phyloP scores from a whole-genome alignment of 1,140 invertebrate species.

The Zaprionus nigranus region DNA sequence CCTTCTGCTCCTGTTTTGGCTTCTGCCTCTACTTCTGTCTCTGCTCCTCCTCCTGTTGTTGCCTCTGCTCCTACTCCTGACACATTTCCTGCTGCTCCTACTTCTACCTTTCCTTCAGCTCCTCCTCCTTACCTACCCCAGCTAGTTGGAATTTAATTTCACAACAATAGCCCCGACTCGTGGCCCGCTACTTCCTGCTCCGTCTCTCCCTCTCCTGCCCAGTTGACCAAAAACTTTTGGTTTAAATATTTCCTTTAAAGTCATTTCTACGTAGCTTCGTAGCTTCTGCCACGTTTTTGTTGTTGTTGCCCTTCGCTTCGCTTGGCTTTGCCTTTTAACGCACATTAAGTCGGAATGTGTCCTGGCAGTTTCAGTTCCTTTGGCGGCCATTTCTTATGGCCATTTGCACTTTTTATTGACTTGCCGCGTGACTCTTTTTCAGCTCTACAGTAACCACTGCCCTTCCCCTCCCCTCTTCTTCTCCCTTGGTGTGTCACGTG shows the following conservation, averaged over 20 bases:
- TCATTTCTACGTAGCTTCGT: conserved; percentile 1
- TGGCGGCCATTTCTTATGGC: conserved; percentile 50
- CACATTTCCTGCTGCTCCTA: conserved; percentile 13
- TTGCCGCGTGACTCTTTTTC: conserved; percentile 43
- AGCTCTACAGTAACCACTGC: background rate
- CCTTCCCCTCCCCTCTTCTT: too few relatives aligned
- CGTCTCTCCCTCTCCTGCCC: background rate
- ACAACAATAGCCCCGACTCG: conserved; percentile 38
- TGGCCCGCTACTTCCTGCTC: background rate
- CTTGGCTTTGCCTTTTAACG: conserved; percentile 49
- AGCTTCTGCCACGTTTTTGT: conserved; percentile 5
- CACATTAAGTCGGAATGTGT: conserved; percentile 54
- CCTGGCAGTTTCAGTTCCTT: conserved; percentile 48
- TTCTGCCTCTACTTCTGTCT: background rate
- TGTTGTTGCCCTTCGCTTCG: conserved; percentile 2
- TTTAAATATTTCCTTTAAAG: conserved; percentile 52
- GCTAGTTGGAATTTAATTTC: conserved; percentile 58
- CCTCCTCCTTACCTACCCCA: conserved; percentile 8
- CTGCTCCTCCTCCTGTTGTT: background rate
- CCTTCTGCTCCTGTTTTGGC: background rate
- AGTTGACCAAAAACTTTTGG: conserved; percentile 41
- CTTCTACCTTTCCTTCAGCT: background rate
- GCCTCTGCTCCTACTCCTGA: conserved; percentile 8
- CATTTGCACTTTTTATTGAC: conserved; percentile 54
- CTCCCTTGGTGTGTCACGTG: conserved; percentile 25